phyloP scores from a whole-genome alignment of 2,888 invertebrate genomes.

The Pegoplata infirma region DNA sequence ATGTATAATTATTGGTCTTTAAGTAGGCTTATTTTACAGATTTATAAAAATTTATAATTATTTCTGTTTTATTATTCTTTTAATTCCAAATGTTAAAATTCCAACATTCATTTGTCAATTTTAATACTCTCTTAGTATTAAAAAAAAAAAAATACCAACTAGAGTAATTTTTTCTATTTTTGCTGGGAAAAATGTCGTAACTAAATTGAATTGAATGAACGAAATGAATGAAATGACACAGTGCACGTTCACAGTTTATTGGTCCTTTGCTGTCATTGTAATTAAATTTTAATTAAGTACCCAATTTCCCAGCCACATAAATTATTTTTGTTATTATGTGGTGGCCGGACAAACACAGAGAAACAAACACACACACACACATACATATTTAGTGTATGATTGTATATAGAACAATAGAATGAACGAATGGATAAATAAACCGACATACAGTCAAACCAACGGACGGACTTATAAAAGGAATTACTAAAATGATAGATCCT shows the following conservation, averaged over 20 bases:
- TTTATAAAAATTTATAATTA: slow-evolving; percentile 21
- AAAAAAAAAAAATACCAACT: too few relatives aligned
- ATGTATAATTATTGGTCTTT: slow-evolving; percentile 27
- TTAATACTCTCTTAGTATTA: slow-evolving; percentile 34
- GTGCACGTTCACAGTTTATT: slow-evolving; percentile 53
- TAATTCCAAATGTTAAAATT: neutral
- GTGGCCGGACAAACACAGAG: slow-evolving; percentile 38
- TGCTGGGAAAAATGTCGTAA: slow-evolving; percentile 4
- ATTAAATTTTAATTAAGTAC: slow-evolving; percentile 67
- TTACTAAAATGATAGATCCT: too few relatives aligned
- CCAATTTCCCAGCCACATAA: slow-evolving; percentile 65
- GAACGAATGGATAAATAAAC: neutral
- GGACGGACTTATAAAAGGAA: neutral
- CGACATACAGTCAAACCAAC: neutral
- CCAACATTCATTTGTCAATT: slow-evolving; percentile 51
- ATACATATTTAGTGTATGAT: slow-evolving; percentile 40
- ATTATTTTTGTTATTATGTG: slow-evolving; percentile 62
- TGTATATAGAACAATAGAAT: neutral
- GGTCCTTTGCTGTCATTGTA: slow-evolving; percentile 63
- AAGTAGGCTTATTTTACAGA: slow-evolving; percentile 27
- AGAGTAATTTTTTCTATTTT: slow-evolving; percentile 19
- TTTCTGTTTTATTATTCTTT: neutral
- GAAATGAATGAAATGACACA: slow-evolving; percentile 34
- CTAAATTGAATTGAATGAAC: slow-evolving; percentile 5
- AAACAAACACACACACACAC: slow-evolving; percentile 61